Evolutionary conservation across 2,888 invertebrate species (phyloP), one percentile per base, ranked within the genome.

Genomic region (Drosophila fulvimacula): DNA sequence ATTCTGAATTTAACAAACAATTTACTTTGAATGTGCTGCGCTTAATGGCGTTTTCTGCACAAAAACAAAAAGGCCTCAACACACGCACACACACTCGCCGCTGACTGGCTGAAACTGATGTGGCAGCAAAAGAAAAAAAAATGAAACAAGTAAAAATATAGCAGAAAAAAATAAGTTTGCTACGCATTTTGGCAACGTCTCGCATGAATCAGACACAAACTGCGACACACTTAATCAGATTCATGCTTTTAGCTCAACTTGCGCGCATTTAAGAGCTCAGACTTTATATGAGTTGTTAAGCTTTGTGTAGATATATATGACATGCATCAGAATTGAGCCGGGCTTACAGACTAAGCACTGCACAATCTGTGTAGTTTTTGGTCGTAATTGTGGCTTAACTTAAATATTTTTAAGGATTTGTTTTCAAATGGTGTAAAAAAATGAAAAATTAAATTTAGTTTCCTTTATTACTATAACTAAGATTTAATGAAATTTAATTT

Each of bases 1-100:
- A 88, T 88, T 85, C 82, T 79, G 82, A 85, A 85, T 87, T 87
- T 85, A 88, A 85, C 85, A 85, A 85, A 88, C 85, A 84, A 85
- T 85, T 85, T 85, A 81, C 88, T 76, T 76, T 81, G 79, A 85
- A 85, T 85, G 82, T 84, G 82, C 74, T 76, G 81, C 74, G 81
- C 83, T 86, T 86, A 83, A 83, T 86, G 86, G 83, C 73, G 65
- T 67, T 81, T 73, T 74, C 64, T 65, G 73, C 71, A 68, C 78
- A 78, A 75, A 77, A 84, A 84, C 82, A 84, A 84, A 78, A 58
- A 61, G 46, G 46, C 49, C 69, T 3, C 13, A 32, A 53, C 59
- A 48, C 38, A 56, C 56, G 17, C 67, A 38, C 44, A 39, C 34
- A 41, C 19, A 59, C 27, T 32, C 30, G 36, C 27, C 17, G 30